Base-by-base conservation (phyloP, 2,888 invertebrate genomes). In the Euclidia mi region DNA sequence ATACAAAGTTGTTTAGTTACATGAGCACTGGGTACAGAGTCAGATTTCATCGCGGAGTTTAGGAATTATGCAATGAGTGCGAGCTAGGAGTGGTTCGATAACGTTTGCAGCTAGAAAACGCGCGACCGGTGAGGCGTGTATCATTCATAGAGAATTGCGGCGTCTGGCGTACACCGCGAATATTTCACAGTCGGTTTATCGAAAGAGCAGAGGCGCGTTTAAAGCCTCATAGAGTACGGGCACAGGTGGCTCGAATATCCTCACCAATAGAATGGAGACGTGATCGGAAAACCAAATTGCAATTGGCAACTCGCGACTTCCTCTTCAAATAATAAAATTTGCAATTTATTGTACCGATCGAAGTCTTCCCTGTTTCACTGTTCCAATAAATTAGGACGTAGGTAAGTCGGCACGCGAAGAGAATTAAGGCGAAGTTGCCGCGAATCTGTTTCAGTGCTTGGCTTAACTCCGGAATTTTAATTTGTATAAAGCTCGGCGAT, bases 271-370 rank as follows among this genome's bases (percentile, higher is more conserved):
- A 87, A 91, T 87, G 81, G 81, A 88, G 91, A 92, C 93, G 92
- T 93, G 92, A 92, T 91, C 91, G 87, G 93, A 89, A 91, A 92
- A 85, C 89, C 82, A 82, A 87, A 90, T 89, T 76, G 87, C 88
- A 85, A 90, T 90, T 89, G 90, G 87, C 87, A 89, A 88, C 87
- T 90, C 87, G 89, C 88, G 89, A 90, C 89, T 89, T 91, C 89
- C 91, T 92, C 86, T 90, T 91, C 91, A 92, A 92, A 92, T 92
- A 92, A 92, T 91, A 90, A 92, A 92, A 92, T 92, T 91, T 92
- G 86, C 91, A 93, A 92, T 92, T 92, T 92, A 92, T 92, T 91
- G 89, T 87, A 79, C 81, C 89, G 85, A 90, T 91, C 87, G 84
- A 87, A 85, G 71, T 79, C 74, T 79, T 74, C 79, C 73, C 77